Evolutionary conservation across 2,797 vertebrate species (phyloP).

Genomic region (Syngnathus rostellatus): DNA sequence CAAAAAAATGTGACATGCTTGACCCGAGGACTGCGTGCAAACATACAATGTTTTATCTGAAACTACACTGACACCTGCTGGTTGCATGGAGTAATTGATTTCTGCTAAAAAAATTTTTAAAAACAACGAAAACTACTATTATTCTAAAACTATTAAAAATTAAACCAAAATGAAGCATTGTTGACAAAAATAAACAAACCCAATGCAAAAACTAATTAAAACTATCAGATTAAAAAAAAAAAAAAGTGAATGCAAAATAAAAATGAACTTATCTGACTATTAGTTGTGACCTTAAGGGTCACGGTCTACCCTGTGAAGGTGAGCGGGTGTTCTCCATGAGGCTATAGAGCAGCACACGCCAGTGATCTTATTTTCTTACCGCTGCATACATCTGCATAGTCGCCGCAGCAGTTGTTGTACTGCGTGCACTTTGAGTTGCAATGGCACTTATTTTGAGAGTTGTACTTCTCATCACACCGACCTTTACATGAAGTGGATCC

Average conservation of each 20-base stretch:
- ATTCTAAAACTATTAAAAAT: too few species aligned
- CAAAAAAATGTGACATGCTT: background rate
- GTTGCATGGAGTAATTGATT: background rate
- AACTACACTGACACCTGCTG: background rate
- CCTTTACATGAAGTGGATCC: conserved; percentile 38
- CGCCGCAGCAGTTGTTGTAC: conserved; percentile 54
- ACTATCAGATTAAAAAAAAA: too few species aligned
- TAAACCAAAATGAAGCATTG: too few species aligned
- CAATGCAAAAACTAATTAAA: too few species aligned
- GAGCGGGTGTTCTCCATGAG: conserved; percentile 19
- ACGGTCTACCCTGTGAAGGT: conserved; percentile 34
- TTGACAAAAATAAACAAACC: too few species aligned
- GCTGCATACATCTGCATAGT: conserved; percentile 45
- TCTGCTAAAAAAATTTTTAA: background rate
- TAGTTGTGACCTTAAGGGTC: background rate
- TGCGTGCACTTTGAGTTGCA: conserved; percentile 53
- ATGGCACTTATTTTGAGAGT: conserved; percentile 56
- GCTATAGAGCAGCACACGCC: background rate
- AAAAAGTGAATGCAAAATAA: too few species aligned
- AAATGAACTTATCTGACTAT: too few species aligned
- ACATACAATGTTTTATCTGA: background rate
- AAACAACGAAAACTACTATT: too few species aligned
- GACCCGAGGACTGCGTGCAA: background rate
- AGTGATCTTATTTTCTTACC: conserved; percentile 18
- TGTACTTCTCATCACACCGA: conserved; percentile 51